Conservation (phyloP, 2,888 invertebrate genomes). For the Tanytarsus gracilentus region DNA sequence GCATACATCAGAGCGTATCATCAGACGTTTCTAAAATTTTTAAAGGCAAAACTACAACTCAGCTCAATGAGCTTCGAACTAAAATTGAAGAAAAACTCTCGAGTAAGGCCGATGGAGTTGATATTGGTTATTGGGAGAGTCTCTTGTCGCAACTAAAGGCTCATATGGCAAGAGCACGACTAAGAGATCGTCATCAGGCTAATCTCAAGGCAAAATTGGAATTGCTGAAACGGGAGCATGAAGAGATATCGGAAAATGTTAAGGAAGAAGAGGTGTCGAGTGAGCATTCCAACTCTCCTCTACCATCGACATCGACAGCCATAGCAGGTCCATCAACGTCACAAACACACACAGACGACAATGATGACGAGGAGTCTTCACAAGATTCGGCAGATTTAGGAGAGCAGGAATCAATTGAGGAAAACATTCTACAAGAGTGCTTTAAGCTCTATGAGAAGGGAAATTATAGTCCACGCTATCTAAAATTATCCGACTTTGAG, state of each 20-base stretch:
- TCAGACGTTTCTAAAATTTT: slow-evolving; percentile 83
- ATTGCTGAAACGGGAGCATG: slow-evolving; percentile 79
- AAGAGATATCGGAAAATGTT: slow-evolving; percentile 43
- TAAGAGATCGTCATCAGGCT: slow-evolving; percentile 86
- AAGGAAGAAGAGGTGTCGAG: slow-evolving; percentile 34
- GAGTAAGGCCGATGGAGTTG: slow-evolving; percentile 78
- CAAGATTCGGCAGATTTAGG: slow-evolving; percentile 27
- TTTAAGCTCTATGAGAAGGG: slow-evolving; percentile 68
- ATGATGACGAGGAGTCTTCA: slow-evolving; percentile 16
- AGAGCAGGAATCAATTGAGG: slow-evolving; percentile 36
- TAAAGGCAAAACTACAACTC: slow-evolving; percentile 83
- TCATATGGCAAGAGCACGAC: slow-evolving; percentile 84
- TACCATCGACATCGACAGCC: slow-evolving; percentile 28
- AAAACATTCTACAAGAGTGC: slow-evolving; percentile 47
- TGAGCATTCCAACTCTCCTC: slow-evolving; percentile 31
- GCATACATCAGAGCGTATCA: slow-evolving; percentile 83
- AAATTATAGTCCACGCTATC: slow-evolving; percentile 71
- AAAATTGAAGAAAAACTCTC: slow-evolving; percentile 82
- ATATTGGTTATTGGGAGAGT: slow-evolving; percentile 97
- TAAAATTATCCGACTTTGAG: slow-evolving; percentile 38
- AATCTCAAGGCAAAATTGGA: slow-evolving; percentile 80
- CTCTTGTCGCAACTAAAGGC: slow-evolving; percentile 91
- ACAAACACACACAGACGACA: too few species aligned
- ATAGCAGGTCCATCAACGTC: slow-evolving; percentile 30
- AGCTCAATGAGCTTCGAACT: slow-evolving; percentile 71